Evolutionary conservation across 2,888 invertebrate species (phyloP).

Genomic region (Agriopis marginaria): DNA sequence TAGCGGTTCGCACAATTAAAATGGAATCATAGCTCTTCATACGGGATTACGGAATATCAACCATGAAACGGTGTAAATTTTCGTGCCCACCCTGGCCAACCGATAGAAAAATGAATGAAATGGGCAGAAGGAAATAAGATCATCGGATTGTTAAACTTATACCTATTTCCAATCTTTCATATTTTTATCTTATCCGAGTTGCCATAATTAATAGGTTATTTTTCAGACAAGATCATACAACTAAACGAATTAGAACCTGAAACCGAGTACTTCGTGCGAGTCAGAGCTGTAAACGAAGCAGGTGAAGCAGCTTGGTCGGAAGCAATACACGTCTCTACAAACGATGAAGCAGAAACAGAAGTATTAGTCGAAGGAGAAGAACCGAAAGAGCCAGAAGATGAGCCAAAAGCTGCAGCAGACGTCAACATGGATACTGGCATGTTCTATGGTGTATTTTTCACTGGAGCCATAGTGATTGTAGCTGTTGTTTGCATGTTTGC

Average conservation of each 20-base stretch:
- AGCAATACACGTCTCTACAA: constrained; percentile 51
- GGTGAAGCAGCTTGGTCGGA: constrained; percentile 69
- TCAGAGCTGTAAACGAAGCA: constrained; percentile 62
- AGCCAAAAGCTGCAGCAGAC: constrained; percentile 11
- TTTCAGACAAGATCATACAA: constrained; percentile 52
- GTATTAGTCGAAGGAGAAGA: constrained; percentile 33
- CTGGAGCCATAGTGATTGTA: constrained; percentile 63
- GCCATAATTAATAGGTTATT: not conserved
- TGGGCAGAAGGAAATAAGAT: too few relatives aligned
- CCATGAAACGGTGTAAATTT: too few relatives aligned
- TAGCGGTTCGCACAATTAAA: too few relatives aligned
- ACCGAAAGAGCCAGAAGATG: constrained; percentile 34
- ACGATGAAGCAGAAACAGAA: not conserved
- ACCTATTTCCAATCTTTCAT: not conserved
- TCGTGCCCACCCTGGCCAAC: too few relatives aligned
- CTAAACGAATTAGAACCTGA: constrained; percentile 57
- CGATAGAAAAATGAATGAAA: too few relatives aligned
- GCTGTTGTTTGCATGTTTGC: constrained; percentile 64
- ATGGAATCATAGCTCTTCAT: too few relatives aligned
- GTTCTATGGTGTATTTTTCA: constrained; percentile 72
- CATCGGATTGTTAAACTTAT: too few relatives aligned
- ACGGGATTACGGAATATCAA: too few relatives aligned
- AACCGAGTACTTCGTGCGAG: constrained; percentile 66
- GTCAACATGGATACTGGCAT: constrained; percentile 42
- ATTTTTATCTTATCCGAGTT: not conserved